Percentiles rank a stretch among this genome's conserved stretches.
phyloP scores from a whole-genome alignment of 2,113 vertebrate species.

The Prunella fulvescens region DNA sequence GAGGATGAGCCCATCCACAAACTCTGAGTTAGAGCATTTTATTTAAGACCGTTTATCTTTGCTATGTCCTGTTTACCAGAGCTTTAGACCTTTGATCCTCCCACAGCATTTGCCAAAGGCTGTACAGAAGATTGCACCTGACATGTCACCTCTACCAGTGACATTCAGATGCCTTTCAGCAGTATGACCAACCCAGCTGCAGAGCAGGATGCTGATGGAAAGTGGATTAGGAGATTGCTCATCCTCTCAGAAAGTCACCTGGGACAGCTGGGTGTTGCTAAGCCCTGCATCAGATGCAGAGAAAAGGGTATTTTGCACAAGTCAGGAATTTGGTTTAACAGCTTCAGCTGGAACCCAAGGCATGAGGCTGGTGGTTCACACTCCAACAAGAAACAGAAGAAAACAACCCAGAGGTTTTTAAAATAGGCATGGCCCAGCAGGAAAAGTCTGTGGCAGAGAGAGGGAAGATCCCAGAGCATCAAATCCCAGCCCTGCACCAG shows the following conservation, averaged over 20 bases:
- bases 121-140: background rate
- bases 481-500: background rate
- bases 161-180: background rate
- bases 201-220: background rate
- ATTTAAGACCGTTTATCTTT: background rate
- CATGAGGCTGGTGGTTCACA: background rate
- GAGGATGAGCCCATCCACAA: background rate
- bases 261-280: background rate
- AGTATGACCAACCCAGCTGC: rapidly evolving
- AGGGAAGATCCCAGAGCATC: background rate
- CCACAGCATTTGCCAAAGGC: background rate
- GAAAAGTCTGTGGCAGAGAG: background rate
- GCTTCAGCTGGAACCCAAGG: background rate
- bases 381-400: background rate
- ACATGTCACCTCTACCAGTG: background rate
- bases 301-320: background rate
- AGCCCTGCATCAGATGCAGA: background rate
- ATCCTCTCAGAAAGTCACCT: background rate
- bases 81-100: background rate
- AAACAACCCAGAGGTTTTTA: background rate
- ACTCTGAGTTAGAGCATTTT: background rate
- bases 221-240: background rate
- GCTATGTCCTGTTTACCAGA: background rate
- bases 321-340: background rate
- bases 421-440: background rate